Evolutionary conservation across 2,113 vertebrate species (phyloP).

Genomic region (Chaetodon auriga): DNA sequence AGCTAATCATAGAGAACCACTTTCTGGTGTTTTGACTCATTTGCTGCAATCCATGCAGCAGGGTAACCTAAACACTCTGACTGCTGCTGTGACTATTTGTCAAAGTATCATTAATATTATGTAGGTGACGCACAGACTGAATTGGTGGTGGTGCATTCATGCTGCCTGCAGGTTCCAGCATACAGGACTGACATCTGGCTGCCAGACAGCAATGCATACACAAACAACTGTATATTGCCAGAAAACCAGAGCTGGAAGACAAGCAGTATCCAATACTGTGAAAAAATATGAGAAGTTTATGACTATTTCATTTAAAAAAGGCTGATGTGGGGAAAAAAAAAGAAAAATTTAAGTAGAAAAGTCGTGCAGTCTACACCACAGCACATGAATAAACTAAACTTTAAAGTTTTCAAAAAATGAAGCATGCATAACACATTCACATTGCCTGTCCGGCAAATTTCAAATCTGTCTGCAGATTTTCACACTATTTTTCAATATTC

Average conservation of each 20-base stretch:
- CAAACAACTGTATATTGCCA: neutral
- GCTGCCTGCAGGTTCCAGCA: neutral
- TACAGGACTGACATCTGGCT: neutral
- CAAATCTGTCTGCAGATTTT: neutral
- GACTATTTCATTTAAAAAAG: neutral
- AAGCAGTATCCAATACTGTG: neutral
- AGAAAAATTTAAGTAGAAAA: neutral
- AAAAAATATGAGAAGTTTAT: neutral
- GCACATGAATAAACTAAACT: neutral
- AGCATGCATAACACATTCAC: neutral
- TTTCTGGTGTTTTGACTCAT: neutral
- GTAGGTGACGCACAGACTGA: neutral
- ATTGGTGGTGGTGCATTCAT: neutral
- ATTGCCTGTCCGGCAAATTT: neutral
- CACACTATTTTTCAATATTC: too few species aligned
- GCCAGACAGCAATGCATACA: neutral
- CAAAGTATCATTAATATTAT: neutral
- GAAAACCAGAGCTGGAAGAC: neutral
- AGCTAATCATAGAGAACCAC: neutral
- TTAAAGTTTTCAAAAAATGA: neutral
- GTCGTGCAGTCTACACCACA: neutral
- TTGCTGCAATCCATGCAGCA: neutral
- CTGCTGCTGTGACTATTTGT: neutral
- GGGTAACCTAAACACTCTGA: neutral
- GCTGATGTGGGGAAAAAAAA: neutral